Conservation (phyloP, 2,888 invertebrate genomes). For the Blera fallax region DNA sequence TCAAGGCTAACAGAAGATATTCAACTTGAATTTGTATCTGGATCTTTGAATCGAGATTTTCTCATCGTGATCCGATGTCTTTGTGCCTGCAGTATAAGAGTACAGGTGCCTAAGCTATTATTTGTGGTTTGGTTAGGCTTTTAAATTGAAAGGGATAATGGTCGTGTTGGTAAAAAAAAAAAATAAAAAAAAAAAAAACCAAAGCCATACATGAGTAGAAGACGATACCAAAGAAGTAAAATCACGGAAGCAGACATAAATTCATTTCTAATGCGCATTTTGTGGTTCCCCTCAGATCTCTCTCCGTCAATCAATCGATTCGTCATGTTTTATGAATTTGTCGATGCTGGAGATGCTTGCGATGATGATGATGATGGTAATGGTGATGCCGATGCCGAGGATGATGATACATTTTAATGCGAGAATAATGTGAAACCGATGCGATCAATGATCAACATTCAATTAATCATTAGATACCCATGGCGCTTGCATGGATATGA, state of each 20-base stretch:
- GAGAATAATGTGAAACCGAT: conserved; percentile 68
- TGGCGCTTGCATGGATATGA: conserved; percentile 39
- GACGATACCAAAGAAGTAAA: conserved; percentile 37
- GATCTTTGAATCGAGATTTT: conserved; percentile 64
- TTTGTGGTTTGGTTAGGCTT: conserved; percentile 63
- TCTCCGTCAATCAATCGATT: conserved; percentile 21
- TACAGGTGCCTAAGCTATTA: conserved; percentile 61
- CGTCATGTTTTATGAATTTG: conserved; percentile 71
- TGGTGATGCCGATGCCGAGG: conserved; percentile 39
- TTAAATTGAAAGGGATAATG: conserved; percentile 67
- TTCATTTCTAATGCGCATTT: conserved; percentile 73
- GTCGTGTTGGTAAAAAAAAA: conserved; percentile 1
- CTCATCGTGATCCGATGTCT: conserved; percentile 62
- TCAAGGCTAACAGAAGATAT: conserved; percentile 71
- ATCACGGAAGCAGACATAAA: conserved; percentile 73
- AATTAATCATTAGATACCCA: conserved; percentile 67
- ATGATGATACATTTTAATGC: conserved; percentile 72
- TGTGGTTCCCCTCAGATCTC: not conserved
- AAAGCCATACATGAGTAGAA: not conserved
- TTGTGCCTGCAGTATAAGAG: not conserved
- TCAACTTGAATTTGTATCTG: conserved; percentile 71
- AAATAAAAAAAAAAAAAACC: not conserved
- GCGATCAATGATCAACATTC: conserved; percentile 63
- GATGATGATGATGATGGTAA: conserved; percentile 36
- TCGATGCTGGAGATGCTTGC: conserved; percentile 47